Evolutionary conservation across 2,888 invertebrate species (phyloP), one percentile per base, ranked within the genome.

Genomic region (Pyrrhosoma nymphula): DNA sequence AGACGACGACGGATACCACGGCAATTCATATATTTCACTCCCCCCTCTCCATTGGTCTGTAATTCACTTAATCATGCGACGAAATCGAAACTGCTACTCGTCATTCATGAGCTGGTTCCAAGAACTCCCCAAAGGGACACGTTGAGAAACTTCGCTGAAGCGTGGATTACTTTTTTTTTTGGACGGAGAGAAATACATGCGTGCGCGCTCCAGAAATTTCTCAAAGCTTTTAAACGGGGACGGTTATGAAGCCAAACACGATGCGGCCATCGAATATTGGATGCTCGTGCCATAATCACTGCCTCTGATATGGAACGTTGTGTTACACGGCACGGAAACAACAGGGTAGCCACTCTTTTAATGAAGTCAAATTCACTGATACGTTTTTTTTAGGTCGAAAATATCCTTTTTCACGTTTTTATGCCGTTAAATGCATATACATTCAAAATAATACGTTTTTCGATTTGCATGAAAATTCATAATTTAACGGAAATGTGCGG

Each of bases 121-220:
- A 82, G 82, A 82, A 35, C 1, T 47, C 4, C 47, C 14, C 30
- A 18, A 16, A n/a, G 75, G 10, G 30, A n/a, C 75, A 6, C 30
- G 30, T 75, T 75, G 75, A 75, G 82, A 82, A 82, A 82, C 82
- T 82, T 35, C 35, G 82, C 30, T 35, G n/a, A 35, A 16, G 82
- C 30, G 63, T 12, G 75, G 75, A 10, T 30, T 14, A 82, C 35
- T 30, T 82, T 82, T 82, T 75, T 75, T 82, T 35, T 82, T 82
- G 69, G 82, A 35, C 82, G 82, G 82, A 82, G 82, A 82, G 82
- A 82, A 82, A 82, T 82, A 47, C 2, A 82, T 82, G 82, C 35
- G 30, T 30, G 35, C 35, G 35, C 82, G 82, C 82, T 35, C 82
- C 35, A 35, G 82, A 82, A 35, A 35, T 82, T 82, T 82, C 82